Base-by-base conservation (phyloP, 2,888 invertebrate genomes). In the Selenia dentaria region DNA sequence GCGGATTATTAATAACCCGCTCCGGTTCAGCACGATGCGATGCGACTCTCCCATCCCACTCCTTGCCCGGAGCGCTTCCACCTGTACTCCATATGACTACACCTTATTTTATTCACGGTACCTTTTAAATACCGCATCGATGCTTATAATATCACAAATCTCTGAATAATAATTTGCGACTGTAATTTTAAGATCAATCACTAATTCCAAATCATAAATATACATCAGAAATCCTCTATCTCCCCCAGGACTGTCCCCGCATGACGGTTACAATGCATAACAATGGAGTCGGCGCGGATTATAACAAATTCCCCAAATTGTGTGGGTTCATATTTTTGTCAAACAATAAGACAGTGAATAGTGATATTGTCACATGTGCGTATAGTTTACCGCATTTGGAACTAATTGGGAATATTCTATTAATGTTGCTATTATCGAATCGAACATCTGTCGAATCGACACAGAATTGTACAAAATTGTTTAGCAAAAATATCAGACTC, bases 1-100 rank as follows among this genome's bases (percentile, higher is more conserved):
- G 88, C 83, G 78, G 86, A 88, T 88, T 89, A 89, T 87, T 88
- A 89, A 90, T 89, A 90, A 86, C 89, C 79, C 78, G 76, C 77
- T 74, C 72, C 64, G 76, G 80, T 75, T 75, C 70, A 64, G 70
- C 70, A 74, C 68, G 59, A 58, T 47, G 43, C 45, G 74, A 69
- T 55, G 65, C 66, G 60, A 59, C 56, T 64, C 78, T 77, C 72
- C 74, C 78, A 74, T 65, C 78, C 76, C 79, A 71, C 72, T 72
- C 68, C 48, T 68, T 63, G 84, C 86, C 84, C 62, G 70, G 54
- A 82, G 84, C 84, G 72, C 63, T 70, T 78, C 78, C 87, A 84
- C 84, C 85, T 86, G 88, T 76, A 70, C 79, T 28, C 33, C 54
- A 62, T 73, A 70, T 72, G 74, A 70, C 69, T 72, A 70, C 67